Base-by-base conservation (phyloP, 64 coral and sea anemone species). In the Cladopsammia gracilis region DNA sequence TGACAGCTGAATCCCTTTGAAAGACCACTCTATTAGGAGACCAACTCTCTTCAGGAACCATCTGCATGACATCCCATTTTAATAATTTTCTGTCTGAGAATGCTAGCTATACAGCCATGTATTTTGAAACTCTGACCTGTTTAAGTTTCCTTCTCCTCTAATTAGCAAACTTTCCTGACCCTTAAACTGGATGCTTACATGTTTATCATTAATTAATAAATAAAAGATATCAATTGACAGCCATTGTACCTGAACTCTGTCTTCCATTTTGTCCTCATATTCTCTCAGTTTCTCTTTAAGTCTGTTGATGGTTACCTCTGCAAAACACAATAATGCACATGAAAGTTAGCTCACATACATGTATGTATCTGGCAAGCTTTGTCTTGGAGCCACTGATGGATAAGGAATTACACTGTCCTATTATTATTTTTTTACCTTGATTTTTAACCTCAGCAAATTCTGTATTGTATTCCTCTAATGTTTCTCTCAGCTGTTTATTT, bases 381-480 rank as follows among this genome's bases (percentile, higher is more conserved):
- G 53, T 7, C 7, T 56, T 56, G 53, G 12, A 56, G 12, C 34
- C 34, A 34, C 34, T 34, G 34, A 34, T 56, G 12, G 7, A 56
- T 10, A 56, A 70, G 4, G 6, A 16, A 42, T 24, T 11, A 70
- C 67, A 16, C 19, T 70, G 1, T 25, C 7, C 47, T 24, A 13
- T 58, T 1, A 20, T 56, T 46, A 45, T 15, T 57, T 26, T 26
- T 62, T 58, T 77, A 98, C 97, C 97, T 98, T 98, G 97, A 84
- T 99, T 99, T 93, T 99, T 99, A 16, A 99, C 89, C 84, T 99
- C 97, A 54, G 97, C 97, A 99, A 99, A 99, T 87, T 99, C 97
- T 68, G 91, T 88, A 75, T 99, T 99, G 62, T 99, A 99, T 48
- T 99, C 97, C 24, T 99, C 91, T 52, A 99, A 25, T 58, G 97